These are phyloP conservation scores for Neria commutata DNA, from an alignment of 2,888 invertebrate species.

Conservation along the genomic window DNA sequence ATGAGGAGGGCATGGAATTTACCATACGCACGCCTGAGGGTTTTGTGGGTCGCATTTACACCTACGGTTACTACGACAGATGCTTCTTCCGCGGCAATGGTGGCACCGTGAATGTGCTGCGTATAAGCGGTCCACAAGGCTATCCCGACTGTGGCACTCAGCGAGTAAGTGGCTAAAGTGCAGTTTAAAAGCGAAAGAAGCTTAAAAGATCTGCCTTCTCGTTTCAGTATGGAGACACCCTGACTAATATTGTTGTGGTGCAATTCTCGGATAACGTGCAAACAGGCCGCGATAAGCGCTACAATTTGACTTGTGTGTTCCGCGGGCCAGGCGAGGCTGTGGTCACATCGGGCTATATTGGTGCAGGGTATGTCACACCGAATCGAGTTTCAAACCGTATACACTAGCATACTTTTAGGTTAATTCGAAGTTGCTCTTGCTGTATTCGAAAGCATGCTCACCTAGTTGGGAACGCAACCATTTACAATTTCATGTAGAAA, in stretches of 20 bases:
- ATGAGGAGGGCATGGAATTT: conserved; percentile 94
- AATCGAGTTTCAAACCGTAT: conserved; percentile 11
- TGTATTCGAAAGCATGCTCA: no score
- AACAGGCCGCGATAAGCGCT: conserved; percentile 87
- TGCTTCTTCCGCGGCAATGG: conserved; percentile 93
- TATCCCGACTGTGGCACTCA: conserved; percentile 93
- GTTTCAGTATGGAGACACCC: conserved; percentile 84
- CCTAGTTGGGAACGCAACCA: no score
- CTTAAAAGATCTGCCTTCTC: conserved; percentile 19
- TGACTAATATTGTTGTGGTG: conserved; percentile 92
- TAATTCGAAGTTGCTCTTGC: background rate
- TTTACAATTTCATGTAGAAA: no score
- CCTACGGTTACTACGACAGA: conserved; percentile 87
- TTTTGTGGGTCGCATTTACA: conserved; percentile 88
- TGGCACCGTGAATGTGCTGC: conserved; percentile 79
- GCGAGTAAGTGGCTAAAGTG: conserved; percentile 64
- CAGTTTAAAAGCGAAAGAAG: background rate
- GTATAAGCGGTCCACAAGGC: conserved; percentile 89
- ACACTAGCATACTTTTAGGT: conserved; percentile 16
- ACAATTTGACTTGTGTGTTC: conserved; percentile 91
- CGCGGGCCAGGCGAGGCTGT: conserved; percentile 91
- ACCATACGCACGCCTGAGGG: conserved; percentile 86
- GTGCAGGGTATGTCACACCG: conserved; percentile 76
- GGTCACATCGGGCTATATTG: conserved; percentile 90
- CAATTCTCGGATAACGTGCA: conserved; percentile 94